Base-by-base conservation (phyloP, 2,113 vertebrate genomes). In the Aldabrachelys gigantea region DNA sequence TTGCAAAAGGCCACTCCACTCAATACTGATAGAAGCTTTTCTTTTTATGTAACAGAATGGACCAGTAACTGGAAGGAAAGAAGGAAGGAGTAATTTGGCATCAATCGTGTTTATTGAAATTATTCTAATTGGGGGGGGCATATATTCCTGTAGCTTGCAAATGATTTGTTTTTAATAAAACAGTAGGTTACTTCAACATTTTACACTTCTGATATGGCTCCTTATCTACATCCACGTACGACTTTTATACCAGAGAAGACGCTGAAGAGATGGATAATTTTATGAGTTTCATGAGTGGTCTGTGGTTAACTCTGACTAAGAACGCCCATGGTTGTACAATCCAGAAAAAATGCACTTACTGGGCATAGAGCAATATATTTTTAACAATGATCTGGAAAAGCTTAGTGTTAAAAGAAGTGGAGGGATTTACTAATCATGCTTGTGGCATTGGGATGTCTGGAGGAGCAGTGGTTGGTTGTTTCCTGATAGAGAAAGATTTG, bases 221-320 rank as follows among this genome's bases (percentile, higher is more conserved):
- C 41, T 92, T 69, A 89, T 54, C 29, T 85, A 3, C 81, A 80
- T 84, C 72, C 57, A 90, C 80, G 47, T 24, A 2, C 93, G 87
- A 93, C 35, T 88, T 91, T 93, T 92, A 95, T 93, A 83, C n/a
- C 92, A 81, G 62, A 86, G 80, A 93, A 91, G 93, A 80, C 31
- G 59, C 29, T 69, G 85, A 57, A 94, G 38, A 76, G 90, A 84
- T 17, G 57, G 89, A 94, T 86, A 93, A 88, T 92, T 92, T 95
- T 94, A 92, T 56, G 86, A 72, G 86, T 88, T 88, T 72, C 56
- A 84, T 86, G 80, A 92, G 62, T 92, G 6, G 86, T 93, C 88
- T 92, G 75, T 72, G 50, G 53, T 92, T 91, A 92, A 4, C 24
- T 80, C n/a, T 95, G 94, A 88, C 76, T 92, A 50, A 13, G 16